These are phyloP conservation scores for Drosophila nebulosa DNA, from an alignment of 1,140 invertebrate species.

Conservation along the genomic window DNA sequence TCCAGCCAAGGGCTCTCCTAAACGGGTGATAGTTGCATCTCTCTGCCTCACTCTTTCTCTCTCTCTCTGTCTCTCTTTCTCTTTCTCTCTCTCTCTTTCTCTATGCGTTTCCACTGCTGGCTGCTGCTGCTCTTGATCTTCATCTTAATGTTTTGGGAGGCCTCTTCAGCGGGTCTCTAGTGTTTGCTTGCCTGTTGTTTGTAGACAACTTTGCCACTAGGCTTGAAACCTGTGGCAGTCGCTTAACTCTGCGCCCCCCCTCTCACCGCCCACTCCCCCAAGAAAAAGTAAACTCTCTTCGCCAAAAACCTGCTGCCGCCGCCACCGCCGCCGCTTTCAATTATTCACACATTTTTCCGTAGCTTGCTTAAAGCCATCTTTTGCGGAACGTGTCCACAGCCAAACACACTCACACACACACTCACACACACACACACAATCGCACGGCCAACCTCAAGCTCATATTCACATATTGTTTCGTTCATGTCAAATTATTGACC, in stretches of 20 bases:
- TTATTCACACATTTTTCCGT: constrained; percentile 68
- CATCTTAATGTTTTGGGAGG: constrained; percentile 27
- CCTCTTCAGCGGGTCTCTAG: constrained; percentile 48
- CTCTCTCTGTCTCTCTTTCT: constrained; percentile 1
- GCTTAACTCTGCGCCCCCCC: constrained; percentile 7
- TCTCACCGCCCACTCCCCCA: too few species aligned
- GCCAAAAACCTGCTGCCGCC: not conserved
- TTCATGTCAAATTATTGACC: constrained; percentile 80
- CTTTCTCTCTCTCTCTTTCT: not conserved
- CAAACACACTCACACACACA: not conserved
- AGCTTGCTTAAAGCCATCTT: not conserved
- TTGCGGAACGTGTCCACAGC: not conserved
- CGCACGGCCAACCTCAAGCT: too few species aligned
- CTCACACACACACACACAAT: not conserved
- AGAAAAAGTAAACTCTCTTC: not conserved
- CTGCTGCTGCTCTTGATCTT: constrained; percentile 28
- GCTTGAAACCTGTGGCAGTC: constrained; percentile 29
- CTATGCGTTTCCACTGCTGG: not conserved
- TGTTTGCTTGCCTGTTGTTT: constrained; percentile 73
- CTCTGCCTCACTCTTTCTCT: not conserved
- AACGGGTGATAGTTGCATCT: constrained; percentile 19
- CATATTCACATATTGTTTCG: constrained; percentile 69
- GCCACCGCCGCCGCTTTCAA: constrained; percentile 38
- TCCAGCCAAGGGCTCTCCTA: constrained; percentile 27
- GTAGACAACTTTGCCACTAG: constrained; percentile 67